phyloP scores from a whole-genome alignment of 2,797 vertebrate species.

The Coluber constrictor region DNA sequence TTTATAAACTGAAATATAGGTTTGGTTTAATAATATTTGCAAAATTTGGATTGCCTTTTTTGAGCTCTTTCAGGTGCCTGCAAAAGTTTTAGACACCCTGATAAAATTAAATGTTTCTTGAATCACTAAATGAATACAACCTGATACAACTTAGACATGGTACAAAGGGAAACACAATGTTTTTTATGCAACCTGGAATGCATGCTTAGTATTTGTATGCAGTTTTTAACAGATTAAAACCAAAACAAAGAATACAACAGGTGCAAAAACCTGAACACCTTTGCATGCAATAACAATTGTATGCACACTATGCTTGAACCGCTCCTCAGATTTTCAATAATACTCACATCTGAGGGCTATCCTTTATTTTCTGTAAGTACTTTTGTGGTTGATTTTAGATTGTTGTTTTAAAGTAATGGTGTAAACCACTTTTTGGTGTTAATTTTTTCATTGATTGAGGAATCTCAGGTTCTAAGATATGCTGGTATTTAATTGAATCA shows the following conservation, averaged over 20 bases:
- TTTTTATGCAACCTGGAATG: background rate
- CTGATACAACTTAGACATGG: background rate
- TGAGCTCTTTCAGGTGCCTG: background rate
- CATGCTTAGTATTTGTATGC: background rate
- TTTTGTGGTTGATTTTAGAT: background rate
- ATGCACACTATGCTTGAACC: background rate
- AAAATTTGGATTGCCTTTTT: conserved; percentile 15
- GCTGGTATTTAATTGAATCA: background rate
- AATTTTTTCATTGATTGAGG: background rate
- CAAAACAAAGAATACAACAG: background rate
- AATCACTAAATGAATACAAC: background rate
- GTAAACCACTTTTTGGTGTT: background rate
- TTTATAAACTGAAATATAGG: conserved; percentile 26
- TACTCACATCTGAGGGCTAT: background rate
- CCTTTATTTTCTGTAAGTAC: background rate
- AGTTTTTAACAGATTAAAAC: background rate
- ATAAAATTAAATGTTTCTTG: background rate
- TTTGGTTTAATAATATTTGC: background rate
- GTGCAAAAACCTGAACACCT: background rate
- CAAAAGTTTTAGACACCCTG: background rate
- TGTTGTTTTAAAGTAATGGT: background rate
- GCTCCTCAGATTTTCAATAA: background rate
- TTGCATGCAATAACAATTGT: background rate
- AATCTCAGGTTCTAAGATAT: background rate
- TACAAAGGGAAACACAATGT: background rate